phyloP scores from a whole-genome alignment of 2,888 invertebrate genomes.

The Patella ulyssiponensis region DNA sequence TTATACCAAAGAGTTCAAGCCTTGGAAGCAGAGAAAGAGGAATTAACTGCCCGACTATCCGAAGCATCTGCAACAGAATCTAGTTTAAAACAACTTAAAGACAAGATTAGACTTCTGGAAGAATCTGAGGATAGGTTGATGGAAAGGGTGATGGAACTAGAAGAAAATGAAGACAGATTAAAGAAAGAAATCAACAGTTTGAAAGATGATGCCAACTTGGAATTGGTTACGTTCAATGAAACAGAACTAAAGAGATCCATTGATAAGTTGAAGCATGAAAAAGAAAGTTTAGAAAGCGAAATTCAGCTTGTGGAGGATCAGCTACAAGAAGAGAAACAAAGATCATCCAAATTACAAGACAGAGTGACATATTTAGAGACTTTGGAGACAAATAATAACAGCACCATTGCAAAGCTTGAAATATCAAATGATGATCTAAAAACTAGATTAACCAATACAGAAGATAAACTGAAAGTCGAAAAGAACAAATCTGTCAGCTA shows the following conservation, averaged over 20 bases:
- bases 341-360: slow-evolving; percentile 19
- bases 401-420: not conserved
- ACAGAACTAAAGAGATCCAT: slow-evolving; percentile 26
- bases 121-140: slow-evolving; percentile 62
- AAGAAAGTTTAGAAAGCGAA: slow-evolving; percentile 26
- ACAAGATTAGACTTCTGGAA: slow-evolving; percentile 60
- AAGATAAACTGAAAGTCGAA: slow-evolving; percentile 11
- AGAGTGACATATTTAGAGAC: slow-evolving; percentile 27
- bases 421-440: slow-evolving; percentile 11
- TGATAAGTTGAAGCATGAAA: slow-evolving; percentile 29
- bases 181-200: slow-evolving; percentile 44
- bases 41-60: slow-evolving; percentile 41
- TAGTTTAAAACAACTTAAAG: slow-evolving; percentile 29
- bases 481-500: not conserved
- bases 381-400: slow-evolving; percentile 4
- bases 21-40: slow-evolving; percentile 55
- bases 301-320: not conserved
- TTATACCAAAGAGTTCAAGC: slow-evolving; percentile 56
- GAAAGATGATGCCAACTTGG: slow-evolving; percentile 23
- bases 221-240: not conserved
- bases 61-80: slow-evolving; percentile 41
- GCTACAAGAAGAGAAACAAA: slow-evolving; percentile 21
- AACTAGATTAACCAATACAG: slow-evolving; percentile 15
- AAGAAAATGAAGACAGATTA: slow-evolving; percentile 50
- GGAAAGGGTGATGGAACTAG: slow-evolving; percentile 64